Evolutionary conservation across 2,888 invertebrate species (phyloP).

Genomic region (Tanytarsus gracilentus): DNA sequence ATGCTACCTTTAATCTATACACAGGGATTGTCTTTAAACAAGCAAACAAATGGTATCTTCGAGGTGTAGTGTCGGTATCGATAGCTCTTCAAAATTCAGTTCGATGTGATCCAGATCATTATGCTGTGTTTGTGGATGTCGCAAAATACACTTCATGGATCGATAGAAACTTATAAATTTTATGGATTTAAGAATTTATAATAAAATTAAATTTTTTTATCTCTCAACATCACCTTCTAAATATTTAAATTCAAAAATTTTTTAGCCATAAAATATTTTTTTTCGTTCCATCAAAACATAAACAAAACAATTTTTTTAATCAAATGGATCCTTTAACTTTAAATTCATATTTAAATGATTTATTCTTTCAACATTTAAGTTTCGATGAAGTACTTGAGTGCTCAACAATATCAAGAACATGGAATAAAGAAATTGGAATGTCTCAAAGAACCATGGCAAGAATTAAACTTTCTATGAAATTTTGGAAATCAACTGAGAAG

Average conservation of each 20-base stretch:
- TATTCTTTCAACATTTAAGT: neutral
- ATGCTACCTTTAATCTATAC: neutral
- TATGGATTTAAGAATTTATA: neutral
- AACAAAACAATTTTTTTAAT: neutral
- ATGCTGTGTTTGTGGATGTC: constrained; percentile 53
- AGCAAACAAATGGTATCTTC: constrained; percentile 41
- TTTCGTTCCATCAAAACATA: neutral
- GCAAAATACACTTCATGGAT: constrained; percentile 52
- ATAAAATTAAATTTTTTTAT: neutral
- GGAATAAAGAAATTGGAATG: neutral
- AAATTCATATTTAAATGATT: neutral
- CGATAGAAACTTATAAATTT: no score
- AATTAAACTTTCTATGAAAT: neutral
- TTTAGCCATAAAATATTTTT: no score
- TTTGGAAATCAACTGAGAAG: neutral
- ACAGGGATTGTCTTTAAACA: constrained; percentile 43
- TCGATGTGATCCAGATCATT: constrained; percentile 51
- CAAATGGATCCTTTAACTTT: neutral
- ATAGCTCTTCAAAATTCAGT: constrained; percentile 50
- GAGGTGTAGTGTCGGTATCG: constrained; percentile 50
- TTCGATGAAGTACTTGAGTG: neutral
- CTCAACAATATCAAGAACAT: neutral
- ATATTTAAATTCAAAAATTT: no score
- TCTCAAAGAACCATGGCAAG: neutral
- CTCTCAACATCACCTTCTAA: no score